These are phyloP conservation scores for Anodontia alba DNA, from an alignment of 2,888 invertebrate genomes.

Conservation along the genomic window DNA sequence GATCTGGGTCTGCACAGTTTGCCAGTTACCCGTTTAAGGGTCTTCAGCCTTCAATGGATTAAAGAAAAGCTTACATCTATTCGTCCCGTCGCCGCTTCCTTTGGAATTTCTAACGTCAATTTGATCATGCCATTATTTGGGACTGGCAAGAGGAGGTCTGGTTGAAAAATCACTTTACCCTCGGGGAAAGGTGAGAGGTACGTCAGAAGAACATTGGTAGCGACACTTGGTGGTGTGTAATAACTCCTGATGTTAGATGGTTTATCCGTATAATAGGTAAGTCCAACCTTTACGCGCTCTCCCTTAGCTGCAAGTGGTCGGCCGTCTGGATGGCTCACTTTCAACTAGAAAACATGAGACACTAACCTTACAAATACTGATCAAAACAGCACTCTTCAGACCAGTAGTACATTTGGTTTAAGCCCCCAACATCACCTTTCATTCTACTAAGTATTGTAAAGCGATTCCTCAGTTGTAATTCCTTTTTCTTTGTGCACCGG, in stretches of 20 bases:
- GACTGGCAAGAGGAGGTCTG: constrained; percentile 42
- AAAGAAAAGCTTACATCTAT: constrained; percentile 59
- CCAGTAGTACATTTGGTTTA: too few species aligned
- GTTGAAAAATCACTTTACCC: constrained; percentile 45
- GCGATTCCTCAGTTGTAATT: too few species aligned
- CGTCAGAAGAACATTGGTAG: constrained; percentile 35
- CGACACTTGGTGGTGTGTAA: constrained; percentile 30
- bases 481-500: too few species aligned
- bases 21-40: too few species aligned
- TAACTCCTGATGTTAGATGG: constrained; percentile 29
- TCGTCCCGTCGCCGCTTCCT: constrained; percentile 48
- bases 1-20: too few species aligned
- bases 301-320: constrained; percentile 56
- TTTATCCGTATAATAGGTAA: constrained; percentile 64
- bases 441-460: too few species aligned
- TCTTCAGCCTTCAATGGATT: too few species aligned
- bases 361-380: too few species aligned
- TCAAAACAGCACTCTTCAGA: too few species aligned
- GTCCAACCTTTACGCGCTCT: constrained; percentile 45
- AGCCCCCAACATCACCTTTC: too few species aligned
- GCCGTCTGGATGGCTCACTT: constrained; percentile 65
- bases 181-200: constrained; percentile 45
- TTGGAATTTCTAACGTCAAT: constrained; percentile 55
- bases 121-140: constrained; percentile 55
- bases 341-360: too few species aligned